A percentile compares a stretch with the other conserved stretches of the same genome.
Evolutionary conservation across 1,140 invertebrate genomes (phyloP).

Genomic region (Rhopalosiphum maidis): DNA sequence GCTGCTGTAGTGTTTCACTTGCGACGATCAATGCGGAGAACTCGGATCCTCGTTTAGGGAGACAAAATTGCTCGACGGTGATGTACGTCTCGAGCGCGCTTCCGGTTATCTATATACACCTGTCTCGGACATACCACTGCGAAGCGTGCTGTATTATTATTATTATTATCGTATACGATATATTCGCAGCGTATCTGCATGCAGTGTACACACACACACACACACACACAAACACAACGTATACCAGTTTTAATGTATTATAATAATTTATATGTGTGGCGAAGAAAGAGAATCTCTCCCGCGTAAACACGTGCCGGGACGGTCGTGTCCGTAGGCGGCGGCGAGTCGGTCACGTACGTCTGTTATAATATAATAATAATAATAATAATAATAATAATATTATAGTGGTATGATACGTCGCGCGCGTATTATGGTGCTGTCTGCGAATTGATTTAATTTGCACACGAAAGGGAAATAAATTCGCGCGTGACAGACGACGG

Average conservation of each 20-base stretch:
- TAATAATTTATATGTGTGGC: not conserved
- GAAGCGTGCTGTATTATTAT: too few relatives aligned
- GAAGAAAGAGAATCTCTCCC: not conserved
- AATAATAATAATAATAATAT: not conserved
- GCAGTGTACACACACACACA: too few relatives aligned
- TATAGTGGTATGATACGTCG: not conserved
- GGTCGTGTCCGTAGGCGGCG: not conserved
- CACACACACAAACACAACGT: too few relatives aligned
- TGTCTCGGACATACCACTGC: too few relatives aligned
- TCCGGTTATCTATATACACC: too few relatives aligned
- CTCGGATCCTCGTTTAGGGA: too few relatives aligned
- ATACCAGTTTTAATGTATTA: not conserved
- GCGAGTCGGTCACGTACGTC: not conserved
- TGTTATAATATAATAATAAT: too few relatives aligned
- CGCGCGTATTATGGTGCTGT: not conserved
- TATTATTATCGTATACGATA: too few relatives aligned
- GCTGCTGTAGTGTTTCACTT: too few relatives aligned
- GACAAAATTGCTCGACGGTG: too few relatives aligned
- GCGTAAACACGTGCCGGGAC: not conserved
- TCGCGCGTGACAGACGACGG: not conserved
- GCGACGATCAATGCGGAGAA: too few relatives aligned
- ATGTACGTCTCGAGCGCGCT: too few relatives aligned
- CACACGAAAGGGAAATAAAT: constrained; percentile 7
- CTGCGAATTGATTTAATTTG: constrained; percentile 7
- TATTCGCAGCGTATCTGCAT: not conserved